Base-by-base conservation (phyloP, 2,113 vertebrate species). In the Nothoprocta pentlandii region DNA sequence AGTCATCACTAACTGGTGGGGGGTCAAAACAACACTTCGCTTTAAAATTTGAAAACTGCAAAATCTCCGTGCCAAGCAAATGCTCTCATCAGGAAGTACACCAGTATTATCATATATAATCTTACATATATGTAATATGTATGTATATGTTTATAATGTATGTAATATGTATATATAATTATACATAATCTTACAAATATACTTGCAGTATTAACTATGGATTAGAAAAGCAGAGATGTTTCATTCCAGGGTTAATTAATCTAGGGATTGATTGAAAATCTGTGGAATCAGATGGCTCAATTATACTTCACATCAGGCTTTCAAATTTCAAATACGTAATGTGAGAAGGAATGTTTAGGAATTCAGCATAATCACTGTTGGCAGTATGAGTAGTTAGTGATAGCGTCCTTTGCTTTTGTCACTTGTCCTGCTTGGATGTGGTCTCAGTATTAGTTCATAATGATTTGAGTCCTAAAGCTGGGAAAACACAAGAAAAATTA, bases 401-500 rank as follows among this genome's bases (percentile, higher is more conserved):
- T 87, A 76, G 9, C 36, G 67, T 85, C 86, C 75, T 83, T n/a
- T 74, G 39, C 47, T 68, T 78, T 61, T 85, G 30, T 66, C 83
- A 66, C 39, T 63, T 87, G 54, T 95, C 73, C 74, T 90, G 8
- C 77, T 80, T 85, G 71, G 81, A 41, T 19, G 12, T 53, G 19
- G 63, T 41, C 51, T 84, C 68, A 47, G 42, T 79, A 56, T 92
- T 95, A 69, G 53, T 88, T 44, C 95, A 90, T 87, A 85, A 86
- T 93, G 54, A 82, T 70, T 80, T 90, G 58, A 95, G 89, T 47
- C 78, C 49, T 92, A 90, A 91, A 93, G 61, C 66, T 83, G 95
- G 94, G 85, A 94, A 96, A 97, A 96, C 91, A 91, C 41, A 75
- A 97, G 93, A 95, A 97, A 97, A 98, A 97, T 98, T 97, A 98